Evolutionary conservation across 2,888 invertebrate species (phyloP), one percentile per base, ranked within the genome.

Genomic region (Doris montereyensis): DNA sequence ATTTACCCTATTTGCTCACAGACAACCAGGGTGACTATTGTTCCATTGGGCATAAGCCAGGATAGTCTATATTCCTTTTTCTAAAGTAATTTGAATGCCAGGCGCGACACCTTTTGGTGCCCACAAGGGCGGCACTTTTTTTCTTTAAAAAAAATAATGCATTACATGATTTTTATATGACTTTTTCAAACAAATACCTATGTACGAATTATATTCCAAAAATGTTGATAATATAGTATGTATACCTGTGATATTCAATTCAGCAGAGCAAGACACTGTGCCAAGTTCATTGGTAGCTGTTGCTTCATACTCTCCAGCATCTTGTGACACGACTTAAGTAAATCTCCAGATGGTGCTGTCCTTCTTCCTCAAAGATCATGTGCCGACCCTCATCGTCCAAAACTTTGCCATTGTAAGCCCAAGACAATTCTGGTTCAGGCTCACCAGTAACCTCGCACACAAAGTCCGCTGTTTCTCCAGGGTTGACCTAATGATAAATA

Each of bases 291-390:
- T 96, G 0, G 93, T 93, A 0, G 95, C 95, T 89, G 95, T 95
- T 2, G 95, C 95, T 0, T 95, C 94, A 88, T 96, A 96, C 74
- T 95, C 94, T 17, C 96, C 96, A 85, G 94, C 94, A 89, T 96
- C 95, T 84, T 94, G 93, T 0, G 94, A 93, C 86, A 89, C 24
- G 86, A 87, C 79, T 65, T 90, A 86, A n/a, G 34, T 86, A 85
- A 24, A 90, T 84, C 76, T 88, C 87, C 21, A 90, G 84, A 74
- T 88, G 86, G 73, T 88, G 85, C 3, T 85, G 78, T 35, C 83
- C 83, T 26, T 88, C 81, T 89, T 86, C 81, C 65, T 87, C 87
- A 74, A 83, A 86, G 76, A 87, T 84, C 82, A 84, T 82, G 79
- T 86, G 86, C 8, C 85, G 84, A 4, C 96, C 94, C 0, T 94